Base-by-base conservation (phyloP, 2,797 vertebrate species). In the Staurois parvus region DNA sequence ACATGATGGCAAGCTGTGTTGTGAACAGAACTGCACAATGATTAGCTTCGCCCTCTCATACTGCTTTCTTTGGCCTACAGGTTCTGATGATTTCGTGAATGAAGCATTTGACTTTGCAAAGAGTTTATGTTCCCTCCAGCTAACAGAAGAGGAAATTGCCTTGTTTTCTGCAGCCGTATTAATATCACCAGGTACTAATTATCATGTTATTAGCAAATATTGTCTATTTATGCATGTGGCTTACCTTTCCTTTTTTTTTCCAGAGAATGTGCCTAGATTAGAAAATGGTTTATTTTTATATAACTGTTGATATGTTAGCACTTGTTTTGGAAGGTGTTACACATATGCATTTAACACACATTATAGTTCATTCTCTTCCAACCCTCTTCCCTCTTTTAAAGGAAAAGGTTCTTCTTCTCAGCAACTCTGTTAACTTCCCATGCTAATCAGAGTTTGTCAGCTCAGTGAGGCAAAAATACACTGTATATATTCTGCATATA, bases 101-200 rank as follows among this genome's bases (percentile, higher is more conserved):
- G 97, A 98, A 40, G 97, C 98, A 7, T 99, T 99, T 91, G 98
- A 99, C 94, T 99, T 99, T 91, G 97, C 98, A 90, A 99, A 99
- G 95, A 98, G 98, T 94, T 94, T 99, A 88, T 99, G 98, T 93
- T 97, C 98, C 79, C 95, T 99, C 92, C 97, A 99, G 92, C 94
- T 99, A 89, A 99, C 98, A 0, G 98, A 99, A 87, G 98, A 99
- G 88, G 98, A 99, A 92, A 99, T 99, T 87, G 98, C 98, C 79
- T 95, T 99, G 93, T 99, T 99, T 95, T 99, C 98, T 42, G 99
- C 98, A 88, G 98, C 98, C 79, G 98, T 99, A 84, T 96, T 99
- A 87, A 98, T 99, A 95, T 99, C 98, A 89, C 98, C 98, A 96
- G 98, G 98, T 99, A 92, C 89, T 69, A 66, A 72, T 28, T 72